A percentile compares a stretch with the other conserved stretches of the same genome.
Conservation (phyloP, 1,140 invertebrate species). For the Sitobion miscanthi region DNA sequence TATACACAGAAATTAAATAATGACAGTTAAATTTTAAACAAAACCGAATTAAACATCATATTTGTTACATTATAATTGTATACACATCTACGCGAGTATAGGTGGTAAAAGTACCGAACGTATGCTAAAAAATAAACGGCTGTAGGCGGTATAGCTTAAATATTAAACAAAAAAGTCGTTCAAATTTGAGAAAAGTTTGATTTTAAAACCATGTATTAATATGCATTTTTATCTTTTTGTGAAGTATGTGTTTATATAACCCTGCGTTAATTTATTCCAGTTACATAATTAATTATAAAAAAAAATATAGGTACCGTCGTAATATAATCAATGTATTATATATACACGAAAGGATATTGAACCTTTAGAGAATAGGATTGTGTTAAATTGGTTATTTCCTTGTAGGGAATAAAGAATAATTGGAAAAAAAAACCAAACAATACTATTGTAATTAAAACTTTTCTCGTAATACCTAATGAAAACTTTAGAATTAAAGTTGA, state of each 20-base stretch:
- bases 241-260: neutral
- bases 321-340: neutral
- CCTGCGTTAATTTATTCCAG: neutral
- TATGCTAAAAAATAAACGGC: neutral
- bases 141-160: neutral
- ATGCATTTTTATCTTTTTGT: neutral
- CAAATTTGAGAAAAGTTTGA: neutral
- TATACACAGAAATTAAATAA: neutral
- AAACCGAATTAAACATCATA: neutral
- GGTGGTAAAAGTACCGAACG: neutral
- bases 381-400: conserved; percentile 7
- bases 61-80: neutral
- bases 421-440: neutral
- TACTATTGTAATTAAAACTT: conserved; percentile 27
- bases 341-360: neutral
- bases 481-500: conserved; percentile 12
- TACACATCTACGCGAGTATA: neutral
- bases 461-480: neutral
- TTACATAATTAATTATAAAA: neutral
- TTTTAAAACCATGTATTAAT: neutral
- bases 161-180: neutral
- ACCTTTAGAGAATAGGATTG: neutral
- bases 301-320: neutral
- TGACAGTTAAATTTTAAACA: too few relatives aligned
- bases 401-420: neutral